Evolutionary conservation across 2,113 vertebrate genomes (phyloP).

Genomic region (Elephas maximus): DNA sequence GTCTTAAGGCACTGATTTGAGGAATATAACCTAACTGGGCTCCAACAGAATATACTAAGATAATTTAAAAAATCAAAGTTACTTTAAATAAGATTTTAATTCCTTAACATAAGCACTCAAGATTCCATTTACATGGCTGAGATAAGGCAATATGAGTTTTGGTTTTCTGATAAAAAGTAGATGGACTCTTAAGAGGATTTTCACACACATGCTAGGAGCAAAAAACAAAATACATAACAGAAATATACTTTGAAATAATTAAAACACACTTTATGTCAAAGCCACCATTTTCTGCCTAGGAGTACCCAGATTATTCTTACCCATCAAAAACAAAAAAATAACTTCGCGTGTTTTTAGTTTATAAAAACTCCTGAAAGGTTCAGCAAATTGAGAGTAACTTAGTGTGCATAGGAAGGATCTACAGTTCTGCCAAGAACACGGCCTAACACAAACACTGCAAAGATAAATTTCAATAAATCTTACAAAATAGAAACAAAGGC

Average conservation of each 20-base stretch:
- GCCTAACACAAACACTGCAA: conserved; percentile 69
- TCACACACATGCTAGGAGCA: neutral
- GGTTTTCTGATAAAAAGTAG: conserved; percentile 31
- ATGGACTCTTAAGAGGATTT: neutral
- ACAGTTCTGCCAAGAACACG: conserved; percentile 63
- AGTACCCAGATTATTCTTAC: conserved; percentile 31
- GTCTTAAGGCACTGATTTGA: conserved; percentile 21
- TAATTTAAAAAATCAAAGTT: conserved; percentile 38
- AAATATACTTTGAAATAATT: conserved; percentile 51
- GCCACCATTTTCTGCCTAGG: conserved; percentile 40
- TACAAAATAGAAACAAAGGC: conserved; percentile 78
- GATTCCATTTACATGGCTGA: conserved; percentile 19
- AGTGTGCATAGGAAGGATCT: neutral
- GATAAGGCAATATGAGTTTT: neutral
- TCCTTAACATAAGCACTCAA: neutral
- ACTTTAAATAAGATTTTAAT: conserved; percentile 56
- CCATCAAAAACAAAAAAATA: conserved; percentile 58
- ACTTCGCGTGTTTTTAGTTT: conserved; percentile 54
- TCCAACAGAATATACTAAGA: neutral
- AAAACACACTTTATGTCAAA: conserved; percentile 14
- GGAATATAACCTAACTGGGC: neutral
- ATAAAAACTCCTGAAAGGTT: conserved; percentile 64
- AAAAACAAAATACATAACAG: conserved; percentile 29
- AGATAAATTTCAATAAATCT: conserved; percentile 79
- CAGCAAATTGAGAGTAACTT: conserved; percentile 43